Evolutionary conservation across 2,797 vertebrate genomes (phyloP), one percentile per base, ranked within the genome.

Genomic region (Thripadectes ignobilis): DNA sequence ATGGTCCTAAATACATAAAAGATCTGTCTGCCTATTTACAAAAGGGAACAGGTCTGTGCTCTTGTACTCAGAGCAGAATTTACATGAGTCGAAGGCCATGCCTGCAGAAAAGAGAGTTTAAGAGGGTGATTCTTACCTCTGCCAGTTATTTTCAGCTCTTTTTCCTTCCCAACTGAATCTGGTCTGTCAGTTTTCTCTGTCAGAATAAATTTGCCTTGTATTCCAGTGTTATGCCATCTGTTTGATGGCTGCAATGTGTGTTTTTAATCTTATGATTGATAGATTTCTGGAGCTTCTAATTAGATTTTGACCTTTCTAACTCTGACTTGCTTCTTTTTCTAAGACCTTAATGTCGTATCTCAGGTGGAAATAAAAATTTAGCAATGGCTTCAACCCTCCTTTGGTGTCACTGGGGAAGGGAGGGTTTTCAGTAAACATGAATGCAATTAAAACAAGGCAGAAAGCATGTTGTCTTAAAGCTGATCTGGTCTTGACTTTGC

Each of bases 281-380:
- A 43, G 92, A 55, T 92, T 95, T 81, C 59, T 95, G 88, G 88
- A 95, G 30, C 61, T 92, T 68, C 91, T 73, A 48, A 89, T 94
- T 83, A 39, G 54, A 27, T 80, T 94, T 91, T 72, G 88, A 91
- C 73, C 79, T 84, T 86, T 90, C 34, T 72, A 16, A 74, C 63
- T 94, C 19, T 24, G 46, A 89, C 26, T 30, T 74, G 10, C 27
- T 88, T 8, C 9, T 83, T 92, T 68, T 84, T 58, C 58, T 48
- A 12, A 85, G 69, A 43, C 49, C 22, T 72, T 74, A 10, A 15
- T 89, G 84, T 87, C 85, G 8, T 75, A 7, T 29, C 27, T 72
- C 38, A 62, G 34, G 61, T 91, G n/a, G 58, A 62, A 87, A 55
- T 43, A 17, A 67, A 8, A 30, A 48, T 21, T 24, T 19, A 38